Base-by-base conservation (phyloP, 2,888 invertebrate species). In the Lithophane ornitopus region DNA sequence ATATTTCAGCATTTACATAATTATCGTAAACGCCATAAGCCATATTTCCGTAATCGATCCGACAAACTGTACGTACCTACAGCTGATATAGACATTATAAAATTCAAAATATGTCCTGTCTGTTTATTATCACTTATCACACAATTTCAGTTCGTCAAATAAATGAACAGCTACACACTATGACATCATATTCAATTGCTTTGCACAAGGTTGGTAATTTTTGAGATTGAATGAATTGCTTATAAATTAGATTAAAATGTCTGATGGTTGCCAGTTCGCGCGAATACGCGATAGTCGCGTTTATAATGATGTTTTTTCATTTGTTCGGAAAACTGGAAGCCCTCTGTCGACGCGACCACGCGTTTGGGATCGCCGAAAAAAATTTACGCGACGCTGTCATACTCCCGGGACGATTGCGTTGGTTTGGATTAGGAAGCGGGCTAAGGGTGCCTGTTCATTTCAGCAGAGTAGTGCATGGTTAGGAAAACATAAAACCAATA, bases 131-230 rank as follows among this genome's bases (percentile, higher is more conserved):
- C 66, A 62, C 8, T 28, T 63, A 34, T 9, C 63, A 54, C 22
- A 9, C 14, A 63, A 34, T 46, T 76, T 26, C 4, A 78, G 22
- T 34, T 39, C 3, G 61, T 58, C 28, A 52, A 63, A 41, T 74
- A 56, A 70, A 61, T 70, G 9, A 56, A 28, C 19, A 61, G 28
- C 49, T 61, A 4, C 28, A 41, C 1, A 26, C 14, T 26, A 28
- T 81, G 84, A 84, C 65, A 84, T 84, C 75, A 82, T 80, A 56
- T 68, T 68, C 58, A 75, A 80, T 75, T 75, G 56, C 28, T 61
- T 68, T 56, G 19, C 16, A 59, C 58, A 61, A 52, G 63, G 44
- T 44, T 52, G 56, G 61, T 78, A 34, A 70, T 74, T 59, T 70
- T 67, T 26, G 9, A 52, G 61, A 80, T 84, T 84, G 80, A 63